phyloP scores from a whole-genome alignment of 2,888 invertebrate genomes.

The Spilosoma lubricipeda region DNA sequence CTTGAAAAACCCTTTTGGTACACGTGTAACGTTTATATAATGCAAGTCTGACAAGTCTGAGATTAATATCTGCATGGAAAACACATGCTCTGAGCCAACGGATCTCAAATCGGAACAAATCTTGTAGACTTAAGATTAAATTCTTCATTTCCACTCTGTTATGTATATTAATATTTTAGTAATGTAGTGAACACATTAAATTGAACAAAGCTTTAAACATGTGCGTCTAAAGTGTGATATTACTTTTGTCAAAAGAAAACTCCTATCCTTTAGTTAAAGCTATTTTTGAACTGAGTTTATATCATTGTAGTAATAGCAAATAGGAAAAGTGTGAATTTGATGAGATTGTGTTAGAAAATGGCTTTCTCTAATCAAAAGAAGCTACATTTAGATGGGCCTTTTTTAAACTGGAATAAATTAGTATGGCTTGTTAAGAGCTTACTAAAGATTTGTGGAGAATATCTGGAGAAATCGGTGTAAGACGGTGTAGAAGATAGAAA shows the following conservation, averaged over 20 bases:
- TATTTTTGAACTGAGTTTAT: too few species aligned
- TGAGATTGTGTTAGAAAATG: background rate
- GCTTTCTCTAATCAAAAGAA: background rate
- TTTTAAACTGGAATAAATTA: background rate
- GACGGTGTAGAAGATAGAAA: too few species aligned
- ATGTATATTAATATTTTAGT: background rate
- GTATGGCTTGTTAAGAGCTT: background rate
- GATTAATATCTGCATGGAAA: background rate
- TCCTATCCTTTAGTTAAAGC: background rate
- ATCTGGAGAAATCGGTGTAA: background rate
- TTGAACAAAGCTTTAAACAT: background rate
- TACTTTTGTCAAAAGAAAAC: background rate
- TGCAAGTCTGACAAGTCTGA: background rate
- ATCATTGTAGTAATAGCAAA: background rate
- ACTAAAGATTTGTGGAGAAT: too few species aligned
- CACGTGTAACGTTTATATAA: background rate
- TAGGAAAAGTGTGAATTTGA: background rate
- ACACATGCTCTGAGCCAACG: background rate
- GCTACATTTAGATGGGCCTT: background rate
- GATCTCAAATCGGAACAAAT: background rate
- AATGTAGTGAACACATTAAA: background rate
- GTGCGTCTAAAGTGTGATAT: background rate
- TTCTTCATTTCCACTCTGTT: background rate
- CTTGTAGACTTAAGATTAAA: background rate
- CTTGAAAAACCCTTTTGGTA: conserved; percentile 2